Conservation (phyloP, 2,797 vertebrate species). For the Streptopelia turtur region DNA sequence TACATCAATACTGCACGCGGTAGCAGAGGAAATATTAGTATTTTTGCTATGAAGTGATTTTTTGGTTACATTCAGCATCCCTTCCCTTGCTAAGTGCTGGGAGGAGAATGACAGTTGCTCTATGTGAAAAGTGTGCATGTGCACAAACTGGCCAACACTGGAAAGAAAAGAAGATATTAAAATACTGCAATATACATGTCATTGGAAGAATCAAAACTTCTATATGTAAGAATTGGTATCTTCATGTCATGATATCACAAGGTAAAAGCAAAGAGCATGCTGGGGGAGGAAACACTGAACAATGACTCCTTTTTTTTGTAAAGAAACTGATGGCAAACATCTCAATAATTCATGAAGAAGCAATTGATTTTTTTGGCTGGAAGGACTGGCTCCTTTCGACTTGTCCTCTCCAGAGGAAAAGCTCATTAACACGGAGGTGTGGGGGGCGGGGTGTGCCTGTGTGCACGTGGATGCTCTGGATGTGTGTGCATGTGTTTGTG, state of each 20-base stretch:
- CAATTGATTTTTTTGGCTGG: slow-evolving; percentile 77
- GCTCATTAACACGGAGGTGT: slow-evolving; percentile 55
- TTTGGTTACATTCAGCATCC: slow-evolving; percentile 25
- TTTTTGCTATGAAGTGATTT: slow-evolving; percentile 62
- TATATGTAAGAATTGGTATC: slow-evolving; percentile 8
- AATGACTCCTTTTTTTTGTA: slow-evolving; percentile 25
- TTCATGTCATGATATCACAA: slow-evolving; percentile 11
- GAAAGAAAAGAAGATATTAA: not conserved
- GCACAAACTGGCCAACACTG: not conserved
- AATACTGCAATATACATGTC: not conserved
- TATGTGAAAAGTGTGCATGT: not conserved
- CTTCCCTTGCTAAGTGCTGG: not conserved
- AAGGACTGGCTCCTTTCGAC: slow-evolving; percentile 67
- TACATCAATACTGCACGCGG: slow-evolving; percentile 64
- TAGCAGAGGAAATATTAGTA: slow-evolving; percentile 64
- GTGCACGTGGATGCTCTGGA: not conserved
- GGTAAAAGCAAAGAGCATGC: slow-evolving; percentile 43
- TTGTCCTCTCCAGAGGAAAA: slow-evolving; percentile 69
- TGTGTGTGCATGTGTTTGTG: not conserved
- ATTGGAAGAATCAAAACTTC: slow-evolving; percentile 35
- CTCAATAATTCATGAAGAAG: slow-evolving; percentile 92
- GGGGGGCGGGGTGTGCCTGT: not conserved
- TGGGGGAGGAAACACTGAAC: slow-evolving; percentile 24
- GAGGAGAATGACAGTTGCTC: not conserved
- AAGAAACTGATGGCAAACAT: slow-evolving; percentile 87